Evolutionary conservation across 2,113 vertebrate genomes (phyloP).

Genomic region (Mastomys coucha): DNA sequence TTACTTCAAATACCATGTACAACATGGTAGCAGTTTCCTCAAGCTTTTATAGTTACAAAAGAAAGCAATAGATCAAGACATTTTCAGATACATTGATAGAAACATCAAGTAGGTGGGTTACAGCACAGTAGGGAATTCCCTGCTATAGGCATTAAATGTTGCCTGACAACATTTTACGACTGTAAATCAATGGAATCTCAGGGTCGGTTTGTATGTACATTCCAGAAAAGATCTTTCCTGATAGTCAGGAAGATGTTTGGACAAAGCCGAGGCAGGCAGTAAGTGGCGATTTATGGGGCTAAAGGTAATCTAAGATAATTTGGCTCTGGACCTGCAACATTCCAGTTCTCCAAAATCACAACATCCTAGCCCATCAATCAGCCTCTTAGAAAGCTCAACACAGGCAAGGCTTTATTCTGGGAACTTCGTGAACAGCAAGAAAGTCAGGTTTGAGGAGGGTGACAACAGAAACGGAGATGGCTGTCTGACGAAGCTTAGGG

Average conservation of each 20-base stretch:
- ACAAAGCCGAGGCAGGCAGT: no score
- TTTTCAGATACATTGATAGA: not conserved
- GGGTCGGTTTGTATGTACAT: not conserved
- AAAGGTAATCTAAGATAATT: not conserved
- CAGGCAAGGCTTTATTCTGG: not conserved
- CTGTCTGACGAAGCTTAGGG: not conserved
- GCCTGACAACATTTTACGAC: not conserved
- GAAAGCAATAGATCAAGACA: not conserved
- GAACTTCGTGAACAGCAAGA: not conserved
- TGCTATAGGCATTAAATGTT: no score
- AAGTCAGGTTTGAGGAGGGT: not conserved
- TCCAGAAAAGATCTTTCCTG: not conserved
- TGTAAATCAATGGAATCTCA: not conserved
- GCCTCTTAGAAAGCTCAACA: not conserved
- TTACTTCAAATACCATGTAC: not conserved
- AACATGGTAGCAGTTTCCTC: not conserved
- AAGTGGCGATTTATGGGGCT: not conserved
- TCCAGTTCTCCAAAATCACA: not conserved
- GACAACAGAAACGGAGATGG: not conserved
- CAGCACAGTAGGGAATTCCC: not conserved
- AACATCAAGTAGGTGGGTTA: not conserved
- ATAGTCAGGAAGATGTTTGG: not conserved
- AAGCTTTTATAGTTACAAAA: not conserved
- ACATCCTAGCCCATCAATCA: not conserved
- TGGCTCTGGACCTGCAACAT: not conserved